Evolutionary conservation across 2,797 vertebrate species (phyloP), one percentile per base, ranked within the genome.

Genomic region (Gymnothorax reevesii): DNA sequence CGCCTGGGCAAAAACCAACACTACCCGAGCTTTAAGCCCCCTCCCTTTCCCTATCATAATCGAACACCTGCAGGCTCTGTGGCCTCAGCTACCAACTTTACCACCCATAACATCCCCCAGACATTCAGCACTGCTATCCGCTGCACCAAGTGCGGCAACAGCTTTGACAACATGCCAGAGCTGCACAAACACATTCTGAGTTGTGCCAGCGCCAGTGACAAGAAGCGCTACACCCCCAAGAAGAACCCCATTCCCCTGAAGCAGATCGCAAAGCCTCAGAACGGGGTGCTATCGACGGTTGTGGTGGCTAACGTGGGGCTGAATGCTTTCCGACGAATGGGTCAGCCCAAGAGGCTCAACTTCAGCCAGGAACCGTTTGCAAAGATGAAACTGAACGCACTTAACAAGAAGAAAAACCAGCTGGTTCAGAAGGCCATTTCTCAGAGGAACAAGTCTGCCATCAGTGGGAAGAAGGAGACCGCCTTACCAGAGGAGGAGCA

Each of bases 161-260:
- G 99, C n/a, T 98, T 99, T 8, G 98, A 99, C 90, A 99, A 99
- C 92, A 99, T 99, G 98, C 99, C 99, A 0, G 98, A 99, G 90
- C 93, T 99, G 33, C 99, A 99, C 94, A 99, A 97, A 87, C 98
- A 99, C 87, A 99, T 99, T 86, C 86, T 99, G 90, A 97, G 96
- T 0, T 99, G 99, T 84, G 99, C 99, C 0, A 99, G 97, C 71
- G 99, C 99, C 52, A 99, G 97, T 0, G 98, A 99, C 89, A 99
- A 98, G 92, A 98, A 97, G 90, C 95, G 99, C 73, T 99, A 99
- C 90, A 99, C 99, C 0, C 99, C 98, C 13, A 98, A 98, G 92
- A 99, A 98, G 91, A 99, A 99, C 87, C 98, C 98, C 0, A 97
- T 99, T 0, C 98, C 99, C 0, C 92, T 99, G 49, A 98, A 97